Conservation (phyloP, 1,140 invertebrate genomes). For the Hycleus cichorii region DNA sequence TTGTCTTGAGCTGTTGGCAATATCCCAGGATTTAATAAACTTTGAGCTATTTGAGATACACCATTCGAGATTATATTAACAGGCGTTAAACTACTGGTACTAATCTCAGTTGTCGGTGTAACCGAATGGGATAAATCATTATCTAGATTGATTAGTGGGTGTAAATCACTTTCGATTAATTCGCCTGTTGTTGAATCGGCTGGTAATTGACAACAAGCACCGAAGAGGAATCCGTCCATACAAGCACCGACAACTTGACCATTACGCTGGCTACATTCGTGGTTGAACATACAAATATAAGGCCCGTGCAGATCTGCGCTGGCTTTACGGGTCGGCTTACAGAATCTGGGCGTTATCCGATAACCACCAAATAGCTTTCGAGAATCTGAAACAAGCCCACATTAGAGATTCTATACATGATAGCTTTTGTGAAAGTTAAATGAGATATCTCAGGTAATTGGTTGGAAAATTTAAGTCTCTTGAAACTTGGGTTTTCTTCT, state of each 20-base stretch:
- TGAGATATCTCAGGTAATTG: too few species aligned
- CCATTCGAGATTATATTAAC: constrained; percentile 36
- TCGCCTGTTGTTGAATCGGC: constrained; percentile 39
- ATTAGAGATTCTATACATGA: too few species aligned
- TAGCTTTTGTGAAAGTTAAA: too few species aligned
- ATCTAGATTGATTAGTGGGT: constrained; percentile 27
- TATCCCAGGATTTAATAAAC: constrained; percentile 38
- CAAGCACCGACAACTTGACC: constrained; percentile 82
- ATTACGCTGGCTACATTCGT: constrained; percentile 72
- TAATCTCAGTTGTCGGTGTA: constrained; percentile 4
- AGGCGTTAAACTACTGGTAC: constrained; percentile 3
- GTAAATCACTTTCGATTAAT: constrained; percentile 35
- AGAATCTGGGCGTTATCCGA: constrained; percentile 70
- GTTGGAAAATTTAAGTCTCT: too few species aligned
- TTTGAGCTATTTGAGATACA: constrained; percentile 47
- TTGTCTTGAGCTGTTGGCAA: constrained; percentile 36
- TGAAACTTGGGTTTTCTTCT: too few species aligned
- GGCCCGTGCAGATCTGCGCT: constrained; percentile 48
- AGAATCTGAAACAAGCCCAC: constrained; percentile 47
- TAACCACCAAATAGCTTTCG: constrained; percentile 79
- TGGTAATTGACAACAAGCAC: constrained; percentile 75
- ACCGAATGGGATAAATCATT: constrained; percentile 18
- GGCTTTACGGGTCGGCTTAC: constrained; percentile 50
- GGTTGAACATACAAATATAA: constrained; percentile 92
- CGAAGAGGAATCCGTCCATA: constrained; percentile 86